Percentiles rank a stretch among this genome's conserved stretches.
phyloP scores from a whole-genome alignment of 2,113 vertebrate genomes.

The Gymnogyps californianus region DNA sequence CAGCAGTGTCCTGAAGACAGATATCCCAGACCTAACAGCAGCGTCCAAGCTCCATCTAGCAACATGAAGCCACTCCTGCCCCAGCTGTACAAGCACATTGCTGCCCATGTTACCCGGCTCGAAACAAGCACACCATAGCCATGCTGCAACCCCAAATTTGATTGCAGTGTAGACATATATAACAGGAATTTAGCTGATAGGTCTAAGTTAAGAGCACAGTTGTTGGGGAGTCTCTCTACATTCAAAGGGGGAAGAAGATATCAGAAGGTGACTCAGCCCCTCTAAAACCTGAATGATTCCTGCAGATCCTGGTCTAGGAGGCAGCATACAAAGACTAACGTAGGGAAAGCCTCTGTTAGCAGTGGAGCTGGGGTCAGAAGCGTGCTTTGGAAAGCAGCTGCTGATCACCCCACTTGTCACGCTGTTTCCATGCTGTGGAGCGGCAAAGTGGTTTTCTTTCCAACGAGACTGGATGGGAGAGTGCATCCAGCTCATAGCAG shows the following conservation, averaged over 20 bases:
- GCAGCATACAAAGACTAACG: background rate
- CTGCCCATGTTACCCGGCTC: background rate
- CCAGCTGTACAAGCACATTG: background rate
- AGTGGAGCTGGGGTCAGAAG: background rate
- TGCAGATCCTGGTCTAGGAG: background rate
- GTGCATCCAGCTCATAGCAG: background rate
- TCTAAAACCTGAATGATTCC: background rate
- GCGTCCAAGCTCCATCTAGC: background rate
- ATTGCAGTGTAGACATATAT: background rate
- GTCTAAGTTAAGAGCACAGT: background rate
- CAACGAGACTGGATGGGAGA: background rate
- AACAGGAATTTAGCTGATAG: background rate
- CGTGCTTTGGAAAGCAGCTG: background rate
- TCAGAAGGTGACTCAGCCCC: rapidly evolving
- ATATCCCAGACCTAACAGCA: background rate
- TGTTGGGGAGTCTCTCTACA: background rate
- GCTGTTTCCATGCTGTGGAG: background rate
- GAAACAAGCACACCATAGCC: background rate
- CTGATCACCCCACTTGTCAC: background rate
- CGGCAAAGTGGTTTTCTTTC: background rate
- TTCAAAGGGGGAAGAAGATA: background rate
- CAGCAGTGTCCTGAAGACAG: background rate
- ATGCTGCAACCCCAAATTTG: background rate
- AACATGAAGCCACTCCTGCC: background rate
- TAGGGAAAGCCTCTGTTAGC: background rate